A percentile compares a stretch with the other conserved stretches of the same genome.
Evolutionary conservation across 2,888 invertebrate genomes (phyloP).

Genomic region (Bombyx huttoni): DNA sequence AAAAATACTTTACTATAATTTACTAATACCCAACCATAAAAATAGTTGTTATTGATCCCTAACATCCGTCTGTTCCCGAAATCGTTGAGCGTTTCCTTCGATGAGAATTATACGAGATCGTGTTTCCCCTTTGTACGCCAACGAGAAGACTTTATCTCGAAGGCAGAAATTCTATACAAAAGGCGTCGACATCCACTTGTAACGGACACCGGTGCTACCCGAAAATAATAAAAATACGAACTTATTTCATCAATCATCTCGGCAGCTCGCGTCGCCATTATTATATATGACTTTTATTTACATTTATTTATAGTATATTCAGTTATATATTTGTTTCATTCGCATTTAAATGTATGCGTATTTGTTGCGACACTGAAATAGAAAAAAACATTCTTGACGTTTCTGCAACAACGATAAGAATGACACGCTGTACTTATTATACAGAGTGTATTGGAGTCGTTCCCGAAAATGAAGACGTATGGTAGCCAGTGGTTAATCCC

Average conservation of each 20-base stretch:
- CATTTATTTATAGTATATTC: background rate
- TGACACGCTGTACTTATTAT: background rate
- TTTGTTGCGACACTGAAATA: background rate
- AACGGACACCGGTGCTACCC: slow-evolving; percentile 22
- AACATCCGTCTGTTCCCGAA: background rate
- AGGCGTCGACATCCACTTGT: slow-evolving; percentile 4
- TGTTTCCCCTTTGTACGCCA: background rate
- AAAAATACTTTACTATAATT: slow-evolving; percentile 5
- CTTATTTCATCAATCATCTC: background rate
- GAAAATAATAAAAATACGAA: slow-evolving; percentile 23
- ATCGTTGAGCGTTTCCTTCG: background rate
- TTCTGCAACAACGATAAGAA: background rate
- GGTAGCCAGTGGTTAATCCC: too few species aligned
- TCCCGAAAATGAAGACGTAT: background rate
- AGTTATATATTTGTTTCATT: background rate
- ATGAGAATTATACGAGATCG: background rate
- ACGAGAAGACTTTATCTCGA: background rate
- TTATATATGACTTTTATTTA: background rate
- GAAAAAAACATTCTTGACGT: too few species aligned
- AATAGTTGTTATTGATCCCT: background rate
- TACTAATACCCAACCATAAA: background rate
- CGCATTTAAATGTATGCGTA: background rate
- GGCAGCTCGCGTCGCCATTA: background rate
- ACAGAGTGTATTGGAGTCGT: background rate
- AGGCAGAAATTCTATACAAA: background rate